phyloP scores from a whole-genome alignment of 2,113 vertebrate genomes.

The Mohoua ochrocephala region DNA sequence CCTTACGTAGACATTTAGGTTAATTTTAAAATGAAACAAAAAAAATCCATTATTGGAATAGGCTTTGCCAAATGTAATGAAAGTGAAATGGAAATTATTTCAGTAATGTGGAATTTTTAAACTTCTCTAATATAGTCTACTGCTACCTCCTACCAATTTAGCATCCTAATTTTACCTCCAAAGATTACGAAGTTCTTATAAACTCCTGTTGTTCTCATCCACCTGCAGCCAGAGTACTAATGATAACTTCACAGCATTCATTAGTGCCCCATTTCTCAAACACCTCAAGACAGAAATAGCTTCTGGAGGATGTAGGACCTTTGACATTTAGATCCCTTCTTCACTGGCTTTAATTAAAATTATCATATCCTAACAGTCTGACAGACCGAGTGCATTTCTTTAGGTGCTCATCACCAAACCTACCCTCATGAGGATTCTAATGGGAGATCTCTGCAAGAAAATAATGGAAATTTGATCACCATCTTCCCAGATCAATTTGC shows the following conservation, averaged over 20 bases:
- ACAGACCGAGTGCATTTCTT: neutral
- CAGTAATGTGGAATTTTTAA: neutral
- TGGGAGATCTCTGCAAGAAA: neutral
- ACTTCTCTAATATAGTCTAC: neutral
- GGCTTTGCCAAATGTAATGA: neutral
- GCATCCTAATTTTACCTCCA: neutral
- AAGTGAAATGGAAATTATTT: neutral
- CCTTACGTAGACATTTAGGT: neutral
- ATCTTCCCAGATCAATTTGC: neutral
- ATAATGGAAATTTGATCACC: neutral
- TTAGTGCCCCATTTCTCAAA: neutral
- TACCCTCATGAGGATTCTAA: neutral
- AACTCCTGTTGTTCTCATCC: neutral
- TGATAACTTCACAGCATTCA: neutral
- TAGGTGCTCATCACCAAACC: neutral
- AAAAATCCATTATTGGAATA: neutral
- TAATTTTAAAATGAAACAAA: neutral
- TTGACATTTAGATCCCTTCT: neutral
- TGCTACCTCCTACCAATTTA: neutral
- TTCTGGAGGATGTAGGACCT: neutral
- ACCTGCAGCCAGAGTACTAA: neutral
- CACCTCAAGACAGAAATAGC: neutral
- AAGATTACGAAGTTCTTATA: neutral
- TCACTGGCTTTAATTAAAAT: neutral
- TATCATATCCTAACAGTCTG: neutral